Base-by-base conservation (phyloP, 2,797 vertebrate genomes). In the Aldrovandia affinis region DNA sequence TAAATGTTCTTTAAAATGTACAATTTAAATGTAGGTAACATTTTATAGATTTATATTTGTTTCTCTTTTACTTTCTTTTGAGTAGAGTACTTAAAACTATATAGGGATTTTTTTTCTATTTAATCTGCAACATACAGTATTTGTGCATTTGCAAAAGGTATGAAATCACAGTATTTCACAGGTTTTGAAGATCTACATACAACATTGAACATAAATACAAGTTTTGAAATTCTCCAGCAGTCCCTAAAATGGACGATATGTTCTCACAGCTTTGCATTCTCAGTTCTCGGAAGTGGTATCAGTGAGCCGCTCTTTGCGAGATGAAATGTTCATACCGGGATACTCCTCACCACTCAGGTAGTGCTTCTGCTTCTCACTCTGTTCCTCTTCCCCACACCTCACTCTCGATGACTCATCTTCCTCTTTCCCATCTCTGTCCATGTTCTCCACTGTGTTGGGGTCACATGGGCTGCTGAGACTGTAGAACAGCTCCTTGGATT, bases 101-200 rank as follows among this genome's bases (percentile, higher is more conserved):
- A 86, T 30, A 63, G 12, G 18, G 10, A 57, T 20, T 57, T 57
- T n/a, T n/a, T n/a, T n/a, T n/a, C n/a, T n/a, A n/a, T n/a, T n/a
- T 57, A 81, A 83, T 57, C 18, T 57, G 55, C 55, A 52, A 55
- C 28, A 54, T 83, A n/a, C n/a, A n/a, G n/a, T n/a, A 85, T 83
- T 81, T 83, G 12, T 57, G 18, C 55, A 81, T 73, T 55, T 14
- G 10, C 78, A 55, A 81, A 87, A 83, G 83, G 28, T 57, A 14
- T 20, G 55, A 57, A 57, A 78, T 73, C 42, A 73, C 42, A 57
- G 54, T 8, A 44, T 20, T 75, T 84, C 81, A 50, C 89, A 86
- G 82, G 82, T 88, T 91, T 89, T 93, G 87, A 83, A 84, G 88
- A 83, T 84, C 89, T 89, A 85, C n/a, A n/a, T n/a, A n/a, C 55